These are phyloP conservation scores for Psittacus erithacus DNA, from an alignment of 2,113 vertebrate species.

Conservation along the genomic window DNA sequence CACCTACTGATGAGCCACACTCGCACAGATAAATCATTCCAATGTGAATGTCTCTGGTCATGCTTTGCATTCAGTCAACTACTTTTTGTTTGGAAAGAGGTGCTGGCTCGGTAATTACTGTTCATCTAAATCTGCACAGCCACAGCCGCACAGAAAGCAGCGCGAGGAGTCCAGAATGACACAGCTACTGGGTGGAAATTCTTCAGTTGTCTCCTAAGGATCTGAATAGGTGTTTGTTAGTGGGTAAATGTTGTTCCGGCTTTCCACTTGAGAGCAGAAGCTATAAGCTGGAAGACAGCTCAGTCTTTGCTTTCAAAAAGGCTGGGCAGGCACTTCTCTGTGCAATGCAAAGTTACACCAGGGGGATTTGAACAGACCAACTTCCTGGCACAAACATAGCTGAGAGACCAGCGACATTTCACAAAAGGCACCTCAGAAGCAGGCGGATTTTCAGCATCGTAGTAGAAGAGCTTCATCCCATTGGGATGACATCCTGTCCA, in stretches of 20 bases:
- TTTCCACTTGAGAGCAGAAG: background rate
- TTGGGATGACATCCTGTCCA: conserved; percentile 89
- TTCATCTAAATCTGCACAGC: background rate
- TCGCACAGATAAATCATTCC: background rate
- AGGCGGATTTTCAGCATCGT: conserved; percentile 78
- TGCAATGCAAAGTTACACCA: background rate
- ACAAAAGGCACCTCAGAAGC: conserved; percentile 88
- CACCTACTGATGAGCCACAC: background rate
- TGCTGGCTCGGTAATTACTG: background rate
- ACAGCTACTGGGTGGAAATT: background rate
- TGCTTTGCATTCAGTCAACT: background rate
- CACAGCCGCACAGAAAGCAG: background rate
- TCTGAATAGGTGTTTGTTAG: background rate
- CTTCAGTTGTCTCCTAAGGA: background rate
- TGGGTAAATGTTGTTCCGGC: background rate
- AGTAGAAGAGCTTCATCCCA: conserved; percentile 69
- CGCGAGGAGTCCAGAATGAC: background rate
- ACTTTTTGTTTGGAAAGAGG: background rate
- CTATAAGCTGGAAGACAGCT: background rate
- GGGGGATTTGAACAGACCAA: background rate
- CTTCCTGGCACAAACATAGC: background rate
- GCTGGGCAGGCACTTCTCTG: background rate
- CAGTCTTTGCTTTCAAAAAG: background rate
- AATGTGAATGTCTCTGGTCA: accelerated
- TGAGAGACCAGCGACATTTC: background rate